phyloP scores from a whole-genome alignment of 2,113 vertebrate genomes.

The Tapirus terrestris region DNA sequence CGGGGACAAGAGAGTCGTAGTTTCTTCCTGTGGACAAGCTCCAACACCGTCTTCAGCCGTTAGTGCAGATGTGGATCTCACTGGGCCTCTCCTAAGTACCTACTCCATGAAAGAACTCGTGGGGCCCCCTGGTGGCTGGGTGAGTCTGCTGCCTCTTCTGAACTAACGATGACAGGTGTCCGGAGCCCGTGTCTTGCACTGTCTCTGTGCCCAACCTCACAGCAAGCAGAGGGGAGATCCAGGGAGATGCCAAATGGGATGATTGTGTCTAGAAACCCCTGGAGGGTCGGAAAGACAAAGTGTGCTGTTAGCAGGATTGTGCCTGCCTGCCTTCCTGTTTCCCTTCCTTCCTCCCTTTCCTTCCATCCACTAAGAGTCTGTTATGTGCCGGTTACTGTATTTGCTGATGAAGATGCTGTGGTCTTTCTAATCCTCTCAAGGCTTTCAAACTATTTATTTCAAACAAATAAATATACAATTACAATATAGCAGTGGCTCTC shows the following conservation, averaged over 20 bases:
- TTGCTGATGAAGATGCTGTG: not conserved
- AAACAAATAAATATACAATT: not conserved
- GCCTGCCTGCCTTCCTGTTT: not conserved
- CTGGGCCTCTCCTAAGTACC: not conserved
- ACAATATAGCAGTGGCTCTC: not conserved
- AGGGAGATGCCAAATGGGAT: not conserved
- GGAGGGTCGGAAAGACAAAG: not conserved
- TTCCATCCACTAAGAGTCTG: not conserved
- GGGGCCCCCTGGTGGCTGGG: not conserved
- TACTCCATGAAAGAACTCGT: no score
- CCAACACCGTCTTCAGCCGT: not conserved
- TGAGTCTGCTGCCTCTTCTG: not conserved
- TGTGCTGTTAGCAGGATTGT: not conserved
- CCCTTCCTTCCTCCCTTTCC: not conserved
- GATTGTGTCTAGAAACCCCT: no score
- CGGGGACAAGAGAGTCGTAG: not conserved
- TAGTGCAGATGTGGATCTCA: no score
- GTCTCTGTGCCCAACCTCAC: not conserved
- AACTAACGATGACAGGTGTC: not conserved
- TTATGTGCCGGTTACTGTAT: not conserved
- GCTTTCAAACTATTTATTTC: not conserved
- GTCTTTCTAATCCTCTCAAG: not conserved
- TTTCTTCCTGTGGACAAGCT: not conserved
- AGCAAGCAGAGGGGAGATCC: not conserved
- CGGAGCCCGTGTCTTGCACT: fast-evolving